These are phyloP conservation scores for Pitta sordida DNA, from an alignment of 2,113 vertebrate species.

Conservation along the genomic window DNA sequence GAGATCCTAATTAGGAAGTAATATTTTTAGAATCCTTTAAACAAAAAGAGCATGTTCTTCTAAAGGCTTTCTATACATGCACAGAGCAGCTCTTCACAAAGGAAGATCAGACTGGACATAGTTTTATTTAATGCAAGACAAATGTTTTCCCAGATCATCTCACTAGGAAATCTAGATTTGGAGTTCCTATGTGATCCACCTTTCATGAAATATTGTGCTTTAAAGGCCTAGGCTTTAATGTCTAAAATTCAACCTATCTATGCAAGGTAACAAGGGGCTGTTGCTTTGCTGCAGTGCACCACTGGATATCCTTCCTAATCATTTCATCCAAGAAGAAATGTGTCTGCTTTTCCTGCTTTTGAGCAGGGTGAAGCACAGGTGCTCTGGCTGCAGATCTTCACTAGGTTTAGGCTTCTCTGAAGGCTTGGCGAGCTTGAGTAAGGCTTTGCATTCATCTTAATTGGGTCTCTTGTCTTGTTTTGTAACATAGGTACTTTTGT, in stretches of 20 bases:
- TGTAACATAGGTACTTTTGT: background rate
- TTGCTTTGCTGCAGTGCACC: background rate
- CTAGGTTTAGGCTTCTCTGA: background rate
- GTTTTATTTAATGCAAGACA: background rate
- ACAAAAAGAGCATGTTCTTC: background rate
- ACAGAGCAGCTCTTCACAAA: background rate
- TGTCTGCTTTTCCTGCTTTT: background rate
- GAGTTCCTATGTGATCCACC: background rate
- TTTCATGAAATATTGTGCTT: background rate
- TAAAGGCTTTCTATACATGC: background rate
- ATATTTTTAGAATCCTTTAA: slow-evolving; percentile 46
- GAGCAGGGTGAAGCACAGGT: background rate
- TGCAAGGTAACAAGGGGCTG: background rate
- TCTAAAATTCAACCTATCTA: background rate
- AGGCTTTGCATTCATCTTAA: background rate
- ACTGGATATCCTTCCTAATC: background rate
- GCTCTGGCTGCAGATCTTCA: rapidly evolving
- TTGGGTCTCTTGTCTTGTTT: background rate
- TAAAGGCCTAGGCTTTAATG: background rate
- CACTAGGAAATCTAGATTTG: background rate
- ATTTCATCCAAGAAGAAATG: background rate
- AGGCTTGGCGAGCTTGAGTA: background rate
- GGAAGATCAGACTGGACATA: background rate
- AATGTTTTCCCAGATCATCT: background rate
- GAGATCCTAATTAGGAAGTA: slow-evolving; percentile 32